Evolutionary conservation across 2,113 vertebrate species (phyloP), one percentile per base, ranked within the genome.

Genomic region (Cheilinus undulatus): DNA sequence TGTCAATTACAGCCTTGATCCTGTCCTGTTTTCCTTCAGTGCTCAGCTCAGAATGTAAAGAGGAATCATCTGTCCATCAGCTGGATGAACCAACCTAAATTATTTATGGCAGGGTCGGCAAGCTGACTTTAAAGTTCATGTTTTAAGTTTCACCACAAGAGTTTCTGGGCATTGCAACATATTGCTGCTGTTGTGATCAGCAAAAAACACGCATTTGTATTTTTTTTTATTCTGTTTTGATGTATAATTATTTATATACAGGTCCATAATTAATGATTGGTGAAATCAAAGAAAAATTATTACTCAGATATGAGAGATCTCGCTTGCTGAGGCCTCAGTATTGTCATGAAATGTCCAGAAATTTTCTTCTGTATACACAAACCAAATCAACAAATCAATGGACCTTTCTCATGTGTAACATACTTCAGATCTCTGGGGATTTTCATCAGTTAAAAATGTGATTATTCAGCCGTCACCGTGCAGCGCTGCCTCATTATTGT

Each of bases 61-160:
- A 57, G 66, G 1, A 24, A 73, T 38, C 28, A 70, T 12, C 63
- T 28, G 72, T 74, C 77, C 43, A 64, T 82, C 71, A 78, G 17
- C 70, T 49, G 28, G 20, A 46, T 34, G 52, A 50, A 28, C 27
- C 7, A 11, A 30, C 51, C 48, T 73, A 30, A 24, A 64, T 74
- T 67, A 77, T 80, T 65, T 23, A 58, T 46, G 15, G 14, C 14
- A 15, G 5, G 43, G 69, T 42, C 14, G 38, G 13, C 2, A 11
- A 17, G 22, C 17, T 45, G 20, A 50, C 20, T 56, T 67, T 10
- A 12, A 24, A 40, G 17, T 40, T 54, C 8, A 43, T 26, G 15
- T 20, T 20, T 32, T 19, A 4, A 34, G 40, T 57, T 68, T 23
- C 8, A 60, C 30, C 30, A 2, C 26, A 20, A 19, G 27, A 69